Percentiles rank a stretch among this genome's conserved stretches.
Conservation (phyloP, 1,140 invertebrate species). For the Leptinotarsa undecemlineata region DNA sequence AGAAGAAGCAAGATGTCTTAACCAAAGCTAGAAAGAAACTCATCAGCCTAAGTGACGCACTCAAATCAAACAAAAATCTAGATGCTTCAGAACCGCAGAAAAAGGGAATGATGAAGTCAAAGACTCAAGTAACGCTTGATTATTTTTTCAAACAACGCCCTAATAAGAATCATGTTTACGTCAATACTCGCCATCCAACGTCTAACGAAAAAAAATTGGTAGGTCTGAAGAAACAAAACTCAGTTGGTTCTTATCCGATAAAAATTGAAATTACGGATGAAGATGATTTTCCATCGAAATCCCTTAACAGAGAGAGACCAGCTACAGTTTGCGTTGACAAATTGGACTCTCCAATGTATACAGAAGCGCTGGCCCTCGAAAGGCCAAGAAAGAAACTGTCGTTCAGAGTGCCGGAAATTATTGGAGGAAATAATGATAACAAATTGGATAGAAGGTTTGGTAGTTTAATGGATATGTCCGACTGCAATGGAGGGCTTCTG, state of each 20-base stretch:
- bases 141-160: slow-evolving; percentile 50
- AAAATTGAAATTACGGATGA: slow-evolving; percentile 48
- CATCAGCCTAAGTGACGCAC: slow-evolving; percentile 45
- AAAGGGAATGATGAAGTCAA: slow-evolving; percentile 41
- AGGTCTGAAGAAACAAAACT: slow-evolving; percentile 51
- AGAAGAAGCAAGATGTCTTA: slow-evolving; percentile 51
- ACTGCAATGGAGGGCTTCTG: background rate
- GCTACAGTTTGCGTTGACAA: slow-evolving; percentile 56
- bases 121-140: slow-evolving; percentile 50
- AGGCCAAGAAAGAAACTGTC: slow-evolving; percentile 82
- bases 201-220: slow-evolving; percentile 16
- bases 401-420: slow-evolving; percentile 80
- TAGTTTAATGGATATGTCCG: slow-evolving; percentile 8
- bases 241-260: slow-evolving; percentile 50
- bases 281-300: slow-evolving; percentile 49
- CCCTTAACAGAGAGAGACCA: slow-evolving; percentile 65
- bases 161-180: slow-evolving; percentile 34
- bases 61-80: slow-evolving; percentile 42
- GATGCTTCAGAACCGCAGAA: slow-evolving; percentile 31
- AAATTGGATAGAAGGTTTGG: background rate
- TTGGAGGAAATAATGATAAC: background rate
- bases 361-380: slow-evolving; percentile 59
- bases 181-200: slow-evolving; percentile 10
- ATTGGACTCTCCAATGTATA: slow-evolving; percentile 49
- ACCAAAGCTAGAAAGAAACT: slow-evolving; percentile 51